Percentiles rank a stretch among this genome's conserved stretches.
Conservation (phyloP, 2,888 invertebrate genomes). For the Archaeoteleia sp. region DNA sequence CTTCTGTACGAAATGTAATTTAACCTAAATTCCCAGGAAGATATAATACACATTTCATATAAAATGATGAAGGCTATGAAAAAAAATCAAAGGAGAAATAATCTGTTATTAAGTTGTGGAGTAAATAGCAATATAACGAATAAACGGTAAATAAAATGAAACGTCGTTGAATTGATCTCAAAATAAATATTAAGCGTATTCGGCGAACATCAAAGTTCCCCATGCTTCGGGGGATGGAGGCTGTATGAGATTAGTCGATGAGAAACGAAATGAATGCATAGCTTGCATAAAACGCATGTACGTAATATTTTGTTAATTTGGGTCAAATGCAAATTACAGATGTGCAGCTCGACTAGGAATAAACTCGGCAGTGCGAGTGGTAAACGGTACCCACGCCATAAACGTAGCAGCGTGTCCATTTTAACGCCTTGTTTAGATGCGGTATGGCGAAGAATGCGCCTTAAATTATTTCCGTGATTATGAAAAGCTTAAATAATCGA, state of each 20-base stretch:
- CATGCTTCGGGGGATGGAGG: conserved; percentile 2
- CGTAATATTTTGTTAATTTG: conserved; percentile 45
- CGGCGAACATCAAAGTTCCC: conserved; percentile 13
- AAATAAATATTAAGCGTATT: conserved; percentile 27
- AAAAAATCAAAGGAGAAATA: too few species aligned
- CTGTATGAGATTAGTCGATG: conserved; percentile 16
- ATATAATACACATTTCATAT: too few species aligned
- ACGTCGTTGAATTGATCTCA: too few species aligned
- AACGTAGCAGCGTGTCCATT: conserved; percentile 38
- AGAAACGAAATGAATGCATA: conserved; percentile 15
- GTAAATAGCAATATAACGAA: too few species aligned
- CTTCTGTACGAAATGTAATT: too few species aligned
- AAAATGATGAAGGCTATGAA: too few species aligned
- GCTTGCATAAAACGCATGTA: conserved; percentile 33
- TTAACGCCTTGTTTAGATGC: conserved; percentile 33
- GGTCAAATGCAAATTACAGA: conserved; percentile 41
- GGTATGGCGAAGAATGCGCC: background rate
- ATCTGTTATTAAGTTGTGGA: too few species aligned
- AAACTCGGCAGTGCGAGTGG: conserved; percentile 23
- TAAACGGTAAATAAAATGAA: too few species aligned
- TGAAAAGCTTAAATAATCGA: conserved; percentile 14
- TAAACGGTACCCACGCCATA: conserved; percentile 54
- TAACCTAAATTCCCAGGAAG: too few species aligned
- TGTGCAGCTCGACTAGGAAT: conserved; percentile 9
- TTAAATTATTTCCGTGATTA: conserved; percentile 10